Percentiles rank a stretch among this genome's conserved stretches.
Evolutionary conservation across 2,797 vertebrate genomes (phyloP).

Genomic region (Phalanger gymnotis): DNA sequence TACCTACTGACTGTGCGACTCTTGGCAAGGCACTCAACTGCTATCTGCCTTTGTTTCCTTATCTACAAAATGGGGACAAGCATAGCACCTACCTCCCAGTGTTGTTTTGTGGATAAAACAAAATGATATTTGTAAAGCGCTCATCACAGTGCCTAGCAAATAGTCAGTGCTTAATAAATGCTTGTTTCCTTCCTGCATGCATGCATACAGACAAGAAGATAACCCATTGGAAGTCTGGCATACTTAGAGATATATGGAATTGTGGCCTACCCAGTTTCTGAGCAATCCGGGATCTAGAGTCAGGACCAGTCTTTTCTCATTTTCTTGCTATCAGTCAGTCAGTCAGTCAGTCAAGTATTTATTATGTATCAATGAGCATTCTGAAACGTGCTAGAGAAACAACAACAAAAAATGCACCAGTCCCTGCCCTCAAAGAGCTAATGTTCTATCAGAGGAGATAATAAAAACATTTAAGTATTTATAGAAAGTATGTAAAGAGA

Average conservation of each 20-base stretch:
- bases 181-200: background rate
- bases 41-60: background rate
- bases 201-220: background rate
- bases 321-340: constrained; percentile 67
- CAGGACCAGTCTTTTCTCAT: constrained; percentile 47
- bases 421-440: background rate
- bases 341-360: constrained; percentile 40
- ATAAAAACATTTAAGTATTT: background rate
- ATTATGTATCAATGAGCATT: background rate
- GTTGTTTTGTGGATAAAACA: background rate
- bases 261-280: background rate
- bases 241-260: constrained; percentile 4
- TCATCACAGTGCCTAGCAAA: background rate
- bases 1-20: background rate
- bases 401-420: background rate
- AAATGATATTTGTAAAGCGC: background rate
- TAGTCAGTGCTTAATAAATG: background rate
- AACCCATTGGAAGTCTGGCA: constrained; percentile 25
- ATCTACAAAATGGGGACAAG: background rate
- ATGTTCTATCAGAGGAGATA: background rate
- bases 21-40: background rate
- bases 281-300: constrained; percentile 25
- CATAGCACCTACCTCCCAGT: background rate
- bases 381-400: background rate
- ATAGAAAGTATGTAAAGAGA: background rate